Percentiles rank a stretch among this genome's conserved stretches.
Evolutionary conservation across 2,888 invertebrate genomes (phyloP).

Genomic region (Cabera pusaria): DNA sequence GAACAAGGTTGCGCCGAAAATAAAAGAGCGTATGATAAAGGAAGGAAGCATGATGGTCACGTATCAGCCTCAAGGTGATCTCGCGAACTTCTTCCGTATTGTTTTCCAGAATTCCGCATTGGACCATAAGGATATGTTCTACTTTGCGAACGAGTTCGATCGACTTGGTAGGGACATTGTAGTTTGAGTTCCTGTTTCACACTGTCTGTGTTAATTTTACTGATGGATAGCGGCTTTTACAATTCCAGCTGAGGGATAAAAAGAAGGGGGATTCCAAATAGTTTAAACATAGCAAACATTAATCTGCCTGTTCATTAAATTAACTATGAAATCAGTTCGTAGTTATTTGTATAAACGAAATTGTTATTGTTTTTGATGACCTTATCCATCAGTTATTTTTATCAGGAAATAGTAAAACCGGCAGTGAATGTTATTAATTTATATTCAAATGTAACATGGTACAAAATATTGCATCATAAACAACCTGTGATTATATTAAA

Average conservation of each 20-base stretch:
- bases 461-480: slow-evolving; percentile 45
- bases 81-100: slow-evolving; percentile 97
- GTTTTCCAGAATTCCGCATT: slow-evolving; percentile 96
- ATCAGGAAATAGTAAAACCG: slow-evolving; percentile 7
- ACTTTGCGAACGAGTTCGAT: slow-evolving; percentile 94
- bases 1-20: slow-evolving; percentile 93
- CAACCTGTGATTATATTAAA: slow-evolving; percentile 63
- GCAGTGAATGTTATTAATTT: slow-evolving; percentile 24
- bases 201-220: slow-evolving; percentile 14
- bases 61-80: slow-evolving; percentile 93
- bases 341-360: no score
- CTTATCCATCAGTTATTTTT: slow-evolving; percentile 8
- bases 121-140: slow-evolving; percentile 91
- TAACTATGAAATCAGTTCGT: no score
- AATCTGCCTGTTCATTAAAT: no score
- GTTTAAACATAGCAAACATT: no score
- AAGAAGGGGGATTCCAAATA: no score
- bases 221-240: slow-evolving; percentile 9
- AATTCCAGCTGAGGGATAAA: no score
- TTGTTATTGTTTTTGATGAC: no score
- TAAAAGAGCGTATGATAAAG: slow-evolving; percentile 98
- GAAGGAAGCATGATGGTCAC: slow-evolving; percentile 98
- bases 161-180: slow-evolving; percentile 87
- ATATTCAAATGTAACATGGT: slow-evolving; percentile 37
- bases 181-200: slow-evolving; percentile 45